Conservation (phyloP, 2,888 invertebrate genomes). For the Strigamia maritima region DNA sequence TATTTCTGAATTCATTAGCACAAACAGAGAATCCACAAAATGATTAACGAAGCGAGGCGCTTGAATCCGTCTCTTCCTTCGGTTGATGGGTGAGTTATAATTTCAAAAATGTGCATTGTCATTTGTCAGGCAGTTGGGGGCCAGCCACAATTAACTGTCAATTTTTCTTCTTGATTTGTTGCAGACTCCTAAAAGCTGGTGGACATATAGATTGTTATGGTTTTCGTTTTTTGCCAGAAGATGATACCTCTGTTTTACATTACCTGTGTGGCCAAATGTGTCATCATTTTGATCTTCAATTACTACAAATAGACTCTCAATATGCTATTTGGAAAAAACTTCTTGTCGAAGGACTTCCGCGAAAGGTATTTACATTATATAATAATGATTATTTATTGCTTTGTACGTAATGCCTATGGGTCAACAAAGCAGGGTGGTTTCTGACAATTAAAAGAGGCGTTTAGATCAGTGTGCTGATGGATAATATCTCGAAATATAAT, state of each 20-base stretch:
- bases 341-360: conserved; percentile 25
- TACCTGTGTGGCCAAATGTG: conserved; percentile 57
- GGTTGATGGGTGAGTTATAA: conserved; percentile 53
- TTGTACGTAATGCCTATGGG: too few species aligned
- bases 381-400: background rate
- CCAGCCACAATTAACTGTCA: too few species aligned
- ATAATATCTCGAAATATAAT: too few species aligned
- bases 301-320: conserved; percentile 51
- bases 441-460: too few species aligned
- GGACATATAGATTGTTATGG: conserved; percentile 57
- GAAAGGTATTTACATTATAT: conserved; percentile 36
- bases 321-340: conserved; percentile 42
- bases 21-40: conserved; percentile 51
- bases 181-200: conserved; percentile 49
- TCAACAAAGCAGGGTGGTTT: too few species aligned
- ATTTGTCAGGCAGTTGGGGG: too few species aligned
- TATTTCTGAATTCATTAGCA: conserved; percentile 50
- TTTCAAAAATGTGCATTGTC: too few species aligned
- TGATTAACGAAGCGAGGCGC: conserved; percentile 54
- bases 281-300: conserved; percentile 52
- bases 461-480: too few species aligned
- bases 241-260: conserved; percentile 54
- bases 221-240: conserved; percentile 54
- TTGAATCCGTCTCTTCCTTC: conserved; percentile 56
- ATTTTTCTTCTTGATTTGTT: conserved; percentile 38